phyloP scores from a whole-genome alignment of 2,888 invertebrate species.

The Erpobdella octoculata region DNA sequence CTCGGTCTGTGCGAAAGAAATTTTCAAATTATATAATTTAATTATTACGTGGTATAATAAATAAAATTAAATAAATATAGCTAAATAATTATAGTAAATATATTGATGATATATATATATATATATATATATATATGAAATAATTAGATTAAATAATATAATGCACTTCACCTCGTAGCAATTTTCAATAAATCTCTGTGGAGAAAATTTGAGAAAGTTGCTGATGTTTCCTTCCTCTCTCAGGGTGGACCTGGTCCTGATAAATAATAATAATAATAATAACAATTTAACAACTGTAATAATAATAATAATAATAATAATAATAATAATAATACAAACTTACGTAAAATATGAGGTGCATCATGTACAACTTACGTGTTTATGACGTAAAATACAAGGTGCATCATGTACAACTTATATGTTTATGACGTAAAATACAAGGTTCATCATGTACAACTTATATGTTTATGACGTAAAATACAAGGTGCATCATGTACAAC shows the following conservation, averaged over 20 bases:
- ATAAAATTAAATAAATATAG: not conserved
- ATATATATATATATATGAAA: no score
- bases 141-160: not conserved
- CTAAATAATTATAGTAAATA: no score
- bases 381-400: not conserved
- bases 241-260: conserved; percentile 52
- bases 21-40: no score
- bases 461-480: not conserved
- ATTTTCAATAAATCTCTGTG: conserved; percentile 62
- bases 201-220: conserved; percentile 63
- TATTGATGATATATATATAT: no score
- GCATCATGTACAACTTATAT: conserved; percentile 55
- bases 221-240: conserved; percentile 70
- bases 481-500: not conserved
- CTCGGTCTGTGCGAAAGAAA: conserved; percentile 68
- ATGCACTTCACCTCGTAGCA: conserved; percentile 62
- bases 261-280: not conserved
- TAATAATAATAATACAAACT: no score
- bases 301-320: no score
- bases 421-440: conserved; percentile 72
- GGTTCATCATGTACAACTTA: conserved; percentile 82
- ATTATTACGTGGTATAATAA: no score
- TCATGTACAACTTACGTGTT: not conserved
- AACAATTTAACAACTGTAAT: no score
- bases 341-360: not conserved